A percentile compares a stretch with the other conserved stretches of the same genome.
These are phyloP conservation scores for Orthosia cruda DNA, from an alignment of 2,888 invertebrate genomes.

Conservation along the genomic window DNA sequence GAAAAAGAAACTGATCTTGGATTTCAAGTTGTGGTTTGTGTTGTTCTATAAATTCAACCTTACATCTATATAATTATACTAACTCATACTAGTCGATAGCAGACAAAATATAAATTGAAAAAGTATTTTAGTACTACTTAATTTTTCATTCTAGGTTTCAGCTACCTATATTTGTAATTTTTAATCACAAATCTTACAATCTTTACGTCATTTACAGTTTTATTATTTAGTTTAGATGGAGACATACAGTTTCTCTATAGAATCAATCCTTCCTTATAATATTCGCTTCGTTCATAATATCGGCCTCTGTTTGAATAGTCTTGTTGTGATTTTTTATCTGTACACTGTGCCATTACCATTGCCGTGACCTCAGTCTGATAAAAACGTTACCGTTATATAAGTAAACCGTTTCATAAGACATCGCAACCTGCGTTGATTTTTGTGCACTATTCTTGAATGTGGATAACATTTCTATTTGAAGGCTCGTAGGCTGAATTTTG, in stretches of 20 bases:
- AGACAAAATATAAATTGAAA: too few species aligned
- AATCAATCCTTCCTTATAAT: neutral
- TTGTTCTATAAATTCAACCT: too few species aligned
- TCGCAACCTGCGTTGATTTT: neutral
- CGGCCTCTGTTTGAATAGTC: conserved; percentile 8
- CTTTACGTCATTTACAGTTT: neutral
- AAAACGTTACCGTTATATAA: conserved; percentile 14
- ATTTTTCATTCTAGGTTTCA: too few species aligned
- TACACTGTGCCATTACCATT: neutral
- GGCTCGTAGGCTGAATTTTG: neutral
- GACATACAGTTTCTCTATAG: neutral
- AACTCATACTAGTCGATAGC: too few species aligned
- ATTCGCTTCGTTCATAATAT: neutral
- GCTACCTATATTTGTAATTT: too few species aligned
- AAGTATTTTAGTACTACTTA: too few species aligned
- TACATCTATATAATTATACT: neutral
- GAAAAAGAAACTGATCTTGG: neutral
- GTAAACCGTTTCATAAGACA: neutral
- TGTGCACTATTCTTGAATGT: neutral
- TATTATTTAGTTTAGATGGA: neutral
- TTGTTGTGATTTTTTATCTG: conserved; percentile 37
- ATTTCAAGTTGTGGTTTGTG: neutral
- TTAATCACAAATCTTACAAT: neutral
- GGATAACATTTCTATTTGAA: neutral
- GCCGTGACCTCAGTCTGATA: conserved; percentile 24